Evolutionary conservation across 2,113 vertebrate genomes (phyloP), one percentile per base, ranked within the genome.

Genomic region (Alces alces): DNA sequence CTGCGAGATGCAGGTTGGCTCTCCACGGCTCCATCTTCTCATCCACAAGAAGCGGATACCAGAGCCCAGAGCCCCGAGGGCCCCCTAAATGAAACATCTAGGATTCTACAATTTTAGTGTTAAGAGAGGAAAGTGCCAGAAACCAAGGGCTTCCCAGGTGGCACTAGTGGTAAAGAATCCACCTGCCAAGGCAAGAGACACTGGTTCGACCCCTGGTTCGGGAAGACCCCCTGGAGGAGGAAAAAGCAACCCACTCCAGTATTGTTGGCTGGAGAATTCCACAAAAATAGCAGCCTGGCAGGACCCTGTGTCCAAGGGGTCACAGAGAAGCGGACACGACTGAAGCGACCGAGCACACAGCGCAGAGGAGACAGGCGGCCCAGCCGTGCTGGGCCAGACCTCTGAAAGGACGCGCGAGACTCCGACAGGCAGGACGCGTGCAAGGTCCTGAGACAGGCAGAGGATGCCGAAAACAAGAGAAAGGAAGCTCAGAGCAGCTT

Each of bases 251-350:
- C 23, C 3, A 1, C 6, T 27, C 70, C 70, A 43, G 23, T 43
- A 43, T 14, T 43, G 36, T 27, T 43, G 23, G 36, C 23, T 27
- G 36, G 70, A 76, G 36, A 73, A 43, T 36, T 36, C 19, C 66
- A 70, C n/a, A 39, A 36, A 23, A 10, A 39, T 21, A 43, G 23
- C 36, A 43, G 70, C 36, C 70, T 76, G 36, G 12, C 12, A 1
- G 70, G 21, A 13, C 12, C 47, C 13, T 50, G 47, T 50, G 39
- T 27, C 70, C 39, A 43, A 3, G 36, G 11, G 70, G 39, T 76
- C 5, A 1, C 36, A 43, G 7, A 76, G 36, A 76, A 9, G 3
- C 23, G 0, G 70, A 27, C 36, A 43, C 0, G 3, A 27, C 36
- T 43, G 70, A 76, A 43, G 36, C 39, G 0, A 14, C 23, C 4